Percentiles rank a stretch among this genome's conserved stretches.
Evolutionary conservation across 2,797 vertebrate genomes (phyloP).

Genomic region (Coccyzus lansbergi): DNA sequence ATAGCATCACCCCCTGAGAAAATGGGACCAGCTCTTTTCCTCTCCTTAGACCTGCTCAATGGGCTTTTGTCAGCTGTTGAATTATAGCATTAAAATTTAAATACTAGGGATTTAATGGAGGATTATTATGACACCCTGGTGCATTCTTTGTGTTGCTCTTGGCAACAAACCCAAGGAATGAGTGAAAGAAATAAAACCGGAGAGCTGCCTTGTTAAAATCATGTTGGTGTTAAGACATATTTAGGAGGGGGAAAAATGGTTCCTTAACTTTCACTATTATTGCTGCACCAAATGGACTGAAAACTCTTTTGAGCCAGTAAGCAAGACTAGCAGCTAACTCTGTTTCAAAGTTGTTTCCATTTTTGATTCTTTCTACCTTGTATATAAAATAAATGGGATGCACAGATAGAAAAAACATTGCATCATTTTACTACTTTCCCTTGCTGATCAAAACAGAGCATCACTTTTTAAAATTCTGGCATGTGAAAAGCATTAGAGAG

Average conservation of each 20-base stretch:
- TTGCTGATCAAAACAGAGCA: slow-evolving; percentile 21
- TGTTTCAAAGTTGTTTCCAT: slow-evolving; percentile 35
- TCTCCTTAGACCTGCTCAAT: slow-evolving; percentile 78
- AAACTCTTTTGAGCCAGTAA: slow-evolving; percentile 26
- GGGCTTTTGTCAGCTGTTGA: slow-evolving; percentile 85
- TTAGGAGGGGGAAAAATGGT: slow-evolving; percentile 50
- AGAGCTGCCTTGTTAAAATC: slow-evolving; percentile 61
- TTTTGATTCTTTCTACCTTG: slow-evolving; percentile 49
- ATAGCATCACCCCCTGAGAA: slow-evolving; percentile 86
- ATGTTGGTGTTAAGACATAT: slow-evolving; percentile 35
- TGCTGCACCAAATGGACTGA: not conserved
- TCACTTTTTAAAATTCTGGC: not conserved
- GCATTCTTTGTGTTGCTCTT: slow-evolving; percentile 80
- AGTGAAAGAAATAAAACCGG: slow-evolving; percentile 69
- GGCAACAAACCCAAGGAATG: slow-evolving; percentile 75
- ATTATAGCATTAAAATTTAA: slow-evolving; percentile 88
- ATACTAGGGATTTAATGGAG: slow-evolving; percentile 84
- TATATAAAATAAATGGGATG: slow-evolving; percentile 38
- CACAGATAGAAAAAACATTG: not conserved
- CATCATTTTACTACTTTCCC: not conserved
- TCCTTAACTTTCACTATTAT: slow-evolving; percentile 30
- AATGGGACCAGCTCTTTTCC: slow-evolving; percentile 77
- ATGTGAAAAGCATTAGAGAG: not conserved
- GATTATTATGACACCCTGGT: slow-evolving; percentile 84
- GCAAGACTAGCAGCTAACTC: slow-evolving; percentile 8